Conservation (phyloP, 2,797 vertebrate species). For the Lates japonicus region DNA sequence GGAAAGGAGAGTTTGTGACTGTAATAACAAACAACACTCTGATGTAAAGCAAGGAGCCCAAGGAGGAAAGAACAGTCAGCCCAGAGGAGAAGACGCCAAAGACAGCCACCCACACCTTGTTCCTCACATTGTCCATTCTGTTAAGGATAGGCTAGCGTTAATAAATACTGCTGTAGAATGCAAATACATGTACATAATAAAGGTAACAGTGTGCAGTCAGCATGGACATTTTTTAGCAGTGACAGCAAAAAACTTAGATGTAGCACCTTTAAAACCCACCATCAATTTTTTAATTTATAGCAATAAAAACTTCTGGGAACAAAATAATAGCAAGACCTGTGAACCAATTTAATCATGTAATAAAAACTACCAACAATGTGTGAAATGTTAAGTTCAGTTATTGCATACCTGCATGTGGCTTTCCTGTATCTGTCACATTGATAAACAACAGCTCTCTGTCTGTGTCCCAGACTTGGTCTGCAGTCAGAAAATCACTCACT, state of each 20-base stretch:
- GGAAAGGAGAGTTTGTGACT: constrained; percentile 87
- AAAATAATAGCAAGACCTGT: not conserved
- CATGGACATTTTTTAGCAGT: not conserved
- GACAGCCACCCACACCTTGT: constrained; percentile 87
- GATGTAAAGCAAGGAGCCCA: constrained; percentile 87
- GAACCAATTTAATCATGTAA: not conserved
- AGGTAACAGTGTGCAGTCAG: not conserved
- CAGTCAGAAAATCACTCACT: constrained; percentile 44
- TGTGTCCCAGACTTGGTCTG: constrained; percentile 21
- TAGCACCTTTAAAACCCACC: not conserved
- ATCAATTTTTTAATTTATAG: not conserved
- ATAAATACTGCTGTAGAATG: not conserved
- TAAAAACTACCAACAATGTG: not conserved
- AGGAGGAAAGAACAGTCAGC: constrained; percentile 88
- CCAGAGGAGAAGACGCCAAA: constrained; percentile 86
- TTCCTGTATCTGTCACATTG: constrained; percentile 16
- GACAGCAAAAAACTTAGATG: too few species aligned
- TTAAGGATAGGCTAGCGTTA: not conserved
- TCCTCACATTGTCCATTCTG: constrained; percentile 87
- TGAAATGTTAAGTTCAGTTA: not conserved
- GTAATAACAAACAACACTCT: constrained; percentile 87
- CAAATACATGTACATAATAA: not conserved
- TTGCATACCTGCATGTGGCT: not conserved
- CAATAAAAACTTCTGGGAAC: not conserved
- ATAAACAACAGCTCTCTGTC: constrained; percentile 42